Base-by-base conservation (phyloP, 2,888 invertebrate genomes). In the Ernsta delagoae region DNA sequence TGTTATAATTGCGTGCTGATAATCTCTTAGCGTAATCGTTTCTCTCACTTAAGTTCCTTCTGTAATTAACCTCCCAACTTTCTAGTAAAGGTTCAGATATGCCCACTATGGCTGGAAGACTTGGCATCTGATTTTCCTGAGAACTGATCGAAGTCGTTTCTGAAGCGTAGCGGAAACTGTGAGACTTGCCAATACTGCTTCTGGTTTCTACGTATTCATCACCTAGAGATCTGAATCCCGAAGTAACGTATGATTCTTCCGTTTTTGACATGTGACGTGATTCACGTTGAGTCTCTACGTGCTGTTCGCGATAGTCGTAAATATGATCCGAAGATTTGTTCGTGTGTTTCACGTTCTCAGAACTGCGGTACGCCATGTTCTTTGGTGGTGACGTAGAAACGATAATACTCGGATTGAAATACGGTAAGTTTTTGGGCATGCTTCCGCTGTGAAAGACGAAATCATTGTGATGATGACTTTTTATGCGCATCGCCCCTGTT, bases 171-270 rank as follows among this genome's bases (percentile, higher is more conserved):
- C 95, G 95, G 85, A 96, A 96, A 79, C 96, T 96, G 73, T 96
- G 96, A 2, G 96, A 96, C 82, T 96, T 96, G 63, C 95, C 94
- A 34, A 96, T 94, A 31, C 95, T 94, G 83, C 94, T 95, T 73
- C 94, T 89, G 41, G 92, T 85, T 78, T 90, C 93, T 39, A 86
- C 80, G 70, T 85, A 92, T 74, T 93, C 92, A 53, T 92, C 92
- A 34, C 90, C 92, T n/a, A 92, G 80, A 70, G 92, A 91, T 75
- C 89, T 83, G 68, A 89, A 73, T 7, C 87, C 89, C 5, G 89
- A 87, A 48, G 83, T 83, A 4, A 83, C 83, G 71, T 87, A 90
- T 34, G 90, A 82, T 71, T 92, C 92, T 66, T 91, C 92, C 41
- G 86, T 82, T 76, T 88, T 89, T 34, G 79, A 72, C n/a, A 77